Conservation (phyloP, 2,113 vertebrate species). For the Uria aalge region DNA sequence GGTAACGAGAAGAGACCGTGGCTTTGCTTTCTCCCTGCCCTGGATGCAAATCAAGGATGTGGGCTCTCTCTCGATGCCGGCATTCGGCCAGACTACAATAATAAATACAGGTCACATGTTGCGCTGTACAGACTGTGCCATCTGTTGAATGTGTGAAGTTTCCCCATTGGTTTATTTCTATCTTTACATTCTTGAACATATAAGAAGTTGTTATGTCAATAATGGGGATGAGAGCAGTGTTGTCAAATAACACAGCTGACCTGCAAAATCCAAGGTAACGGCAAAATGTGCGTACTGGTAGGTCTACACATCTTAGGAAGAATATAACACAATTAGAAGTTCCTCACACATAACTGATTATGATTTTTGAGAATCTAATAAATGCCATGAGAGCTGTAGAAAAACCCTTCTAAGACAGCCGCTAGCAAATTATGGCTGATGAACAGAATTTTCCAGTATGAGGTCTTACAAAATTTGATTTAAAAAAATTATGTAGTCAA, state of each 20-base stretch:
- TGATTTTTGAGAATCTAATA: neutral
- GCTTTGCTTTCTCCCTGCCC: slow-evolving; percentile 24
- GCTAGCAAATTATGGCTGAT: neutral
- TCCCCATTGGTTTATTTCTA: neutral
- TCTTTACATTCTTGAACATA: neutral
- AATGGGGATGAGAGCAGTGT: neutral
- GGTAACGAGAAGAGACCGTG: neutral
- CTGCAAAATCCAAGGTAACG: neutral
- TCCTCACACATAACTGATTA: neutral
- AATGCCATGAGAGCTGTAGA: neutral
- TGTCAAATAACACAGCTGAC: neutral
- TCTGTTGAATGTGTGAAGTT: neutral
- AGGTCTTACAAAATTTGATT: neutral
- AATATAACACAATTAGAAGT: neutral
- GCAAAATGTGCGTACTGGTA: neutral
- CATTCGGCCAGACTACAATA: slow-evolving; percentile 28
- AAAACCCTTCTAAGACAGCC: neutral
- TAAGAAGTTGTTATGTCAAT: neutral
- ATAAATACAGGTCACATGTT: neutral
- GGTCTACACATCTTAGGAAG: neutral
- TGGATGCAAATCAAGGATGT: slow-evolving; percentile 31
- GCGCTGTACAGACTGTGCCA: neutral
- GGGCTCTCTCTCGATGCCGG: slow-evolving; percentile 20
- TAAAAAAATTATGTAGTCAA: neutral
- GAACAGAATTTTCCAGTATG: neutral